Conservation (phyloP, 2,797 vertebrate species). For the Erithacus rubecula region DNA sequence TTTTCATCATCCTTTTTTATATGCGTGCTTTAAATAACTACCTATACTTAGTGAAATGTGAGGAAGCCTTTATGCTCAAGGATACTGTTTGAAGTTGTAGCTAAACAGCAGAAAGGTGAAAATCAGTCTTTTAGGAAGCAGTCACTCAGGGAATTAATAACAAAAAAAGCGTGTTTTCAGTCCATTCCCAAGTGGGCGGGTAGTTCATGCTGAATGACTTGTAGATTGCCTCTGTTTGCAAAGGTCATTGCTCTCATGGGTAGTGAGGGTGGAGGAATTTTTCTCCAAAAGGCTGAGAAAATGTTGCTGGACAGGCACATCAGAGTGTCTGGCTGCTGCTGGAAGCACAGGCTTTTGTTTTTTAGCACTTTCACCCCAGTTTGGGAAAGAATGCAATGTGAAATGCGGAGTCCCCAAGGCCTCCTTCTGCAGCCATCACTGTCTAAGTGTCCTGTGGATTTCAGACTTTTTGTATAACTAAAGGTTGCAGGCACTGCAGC, state of each 20-base stretch:
- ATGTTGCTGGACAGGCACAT: not conserved
- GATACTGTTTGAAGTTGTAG: not conserved
- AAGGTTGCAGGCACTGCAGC: not conserved
- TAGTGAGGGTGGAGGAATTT: not conserved
- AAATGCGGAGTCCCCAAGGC: not conserved
- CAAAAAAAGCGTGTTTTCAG: not conserved
- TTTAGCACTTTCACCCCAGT: not conserved
- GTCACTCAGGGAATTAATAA: not conserved
- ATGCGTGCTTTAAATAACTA: not conserved
- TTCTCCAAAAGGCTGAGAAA: not conserved
- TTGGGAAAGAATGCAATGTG: conserved; percentile 17
- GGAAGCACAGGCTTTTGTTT: not conserved
- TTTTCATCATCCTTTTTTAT: not conserved
- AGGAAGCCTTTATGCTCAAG: not conserved
- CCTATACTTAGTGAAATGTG: not conserved
- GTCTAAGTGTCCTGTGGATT: not conserved
- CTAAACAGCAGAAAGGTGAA: not conserved
- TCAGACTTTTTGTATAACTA: not conserved
- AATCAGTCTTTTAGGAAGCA: not conserved
- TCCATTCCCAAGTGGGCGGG: not conserved
- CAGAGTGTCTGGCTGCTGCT: not conserved
- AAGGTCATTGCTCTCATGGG: not conserved
- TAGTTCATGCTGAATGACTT: not conserved
- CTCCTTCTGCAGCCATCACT: not conserved
- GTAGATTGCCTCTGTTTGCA: not conserved